phyloP scores from a whole-genome alignment of 2,113 vertebrate genomes.

The Anolis sagrei region DNA sequence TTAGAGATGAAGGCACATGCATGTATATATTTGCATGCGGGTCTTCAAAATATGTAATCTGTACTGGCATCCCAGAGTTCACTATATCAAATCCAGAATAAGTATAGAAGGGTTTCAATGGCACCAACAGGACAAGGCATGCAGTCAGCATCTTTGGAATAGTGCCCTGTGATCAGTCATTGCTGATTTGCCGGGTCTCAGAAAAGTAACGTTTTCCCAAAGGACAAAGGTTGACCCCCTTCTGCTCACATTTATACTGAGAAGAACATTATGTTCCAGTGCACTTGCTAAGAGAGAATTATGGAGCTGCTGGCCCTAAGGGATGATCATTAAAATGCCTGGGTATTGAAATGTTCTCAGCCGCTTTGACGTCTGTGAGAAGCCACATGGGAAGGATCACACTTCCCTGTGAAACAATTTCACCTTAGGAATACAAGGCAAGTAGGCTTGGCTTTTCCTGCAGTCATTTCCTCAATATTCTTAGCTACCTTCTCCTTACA shows the following conservation, averaged over 20 bases:
- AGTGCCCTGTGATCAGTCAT: background rate
- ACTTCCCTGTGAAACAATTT: constrained; percentile 59
- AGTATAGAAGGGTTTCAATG: constrained; percentile 11
- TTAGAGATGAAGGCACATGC: background rate
- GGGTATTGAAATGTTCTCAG: constrained; percentile 67
- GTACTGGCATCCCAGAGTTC: background rate
- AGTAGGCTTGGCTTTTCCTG: constrained; percentile 56
- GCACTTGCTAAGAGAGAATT: constrained; percentile 61
- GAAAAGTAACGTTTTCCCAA: constrained; percentile 26
- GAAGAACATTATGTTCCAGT: constrained; percentile 72
- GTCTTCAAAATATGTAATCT: background rate
- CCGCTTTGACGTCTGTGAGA: constrained; percentile 59
- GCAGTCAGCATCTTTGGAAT: constrained; percentile 27
- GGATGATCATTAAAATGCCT: constrained; percentile 60
- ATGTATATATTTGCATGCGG: background rate
- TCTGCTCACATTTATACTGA: constrained; percentile 51
- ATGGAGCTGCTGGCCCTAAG: constrained; percentile 63
- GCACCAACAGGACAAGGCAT: background rate
- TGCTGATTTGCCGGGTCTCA: constrained; percentile 53
- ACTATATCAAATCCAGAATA: background rate
- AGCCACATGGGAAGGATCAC: constrained; percentile 59
- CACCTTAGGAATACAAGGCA: constrained; percentile 64
- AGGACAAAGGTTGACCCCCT: constrained; percentile 55
- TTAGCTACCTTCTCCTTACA: background rate
- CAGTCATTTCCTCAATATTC: constrained; percentile 34